Conservation (phyloP, 2,113 vertebrate genomes). For the Antechinus flavipes region DNA sequence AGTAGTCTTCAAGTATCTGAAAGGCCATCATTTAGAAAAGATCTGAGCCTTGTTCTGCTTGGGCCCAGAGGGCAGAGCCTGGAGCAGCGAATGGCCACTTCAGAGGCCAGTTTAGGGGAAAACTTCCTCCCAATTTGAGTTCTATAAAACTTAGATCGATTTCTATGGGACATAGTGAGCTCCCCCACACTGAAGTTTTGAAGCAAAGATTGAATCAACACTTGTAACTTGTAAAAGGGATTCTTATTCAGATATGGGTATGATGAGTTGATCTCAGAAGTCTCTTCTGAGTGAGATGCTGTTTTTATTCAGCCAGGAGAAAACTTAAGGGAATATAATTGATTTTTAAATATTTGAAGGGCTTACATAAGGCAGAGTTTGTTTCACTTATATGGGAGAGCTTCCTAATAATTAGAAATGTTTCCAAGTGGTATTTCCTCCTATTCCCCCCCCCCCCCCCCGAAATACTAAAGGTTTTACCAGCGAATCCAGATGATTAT, state of each 20-base stretch:
- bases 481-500: not conserved
- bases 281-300: not conserved
- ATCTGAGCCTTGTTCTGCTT: not conserved
- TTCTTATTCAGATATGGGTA: not conserved
- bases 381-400: not conserved
- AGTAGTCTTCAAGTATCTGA: not conserved
- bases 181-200: not conserved
- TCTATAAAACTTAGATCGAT: not conserved
- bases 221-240: not conserved
- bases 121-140: not conserved
- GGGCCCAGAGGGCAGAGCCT: not conserved
- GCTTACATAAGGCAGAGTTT: not conserved
- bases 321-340: not conserved
- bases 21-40: not conserved
- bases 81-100: not conserved
- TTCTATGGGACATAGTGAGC: not conserved
- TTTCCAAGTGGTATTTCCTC: not conserved
- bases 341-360: not conserved
- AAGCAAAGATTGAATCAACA: not conserved
- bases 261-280: not conserved
- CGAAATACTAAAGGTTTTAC: not conserved
- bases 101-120: not conserved
- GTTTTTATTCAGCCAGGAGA: not conserved
- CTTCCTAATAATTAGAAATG: not conserved
- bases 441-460: fast-evolving